phyloP scores from a whole-genome alignment of 2,113 vertebrate species.

The Galbula dea region DNA sequence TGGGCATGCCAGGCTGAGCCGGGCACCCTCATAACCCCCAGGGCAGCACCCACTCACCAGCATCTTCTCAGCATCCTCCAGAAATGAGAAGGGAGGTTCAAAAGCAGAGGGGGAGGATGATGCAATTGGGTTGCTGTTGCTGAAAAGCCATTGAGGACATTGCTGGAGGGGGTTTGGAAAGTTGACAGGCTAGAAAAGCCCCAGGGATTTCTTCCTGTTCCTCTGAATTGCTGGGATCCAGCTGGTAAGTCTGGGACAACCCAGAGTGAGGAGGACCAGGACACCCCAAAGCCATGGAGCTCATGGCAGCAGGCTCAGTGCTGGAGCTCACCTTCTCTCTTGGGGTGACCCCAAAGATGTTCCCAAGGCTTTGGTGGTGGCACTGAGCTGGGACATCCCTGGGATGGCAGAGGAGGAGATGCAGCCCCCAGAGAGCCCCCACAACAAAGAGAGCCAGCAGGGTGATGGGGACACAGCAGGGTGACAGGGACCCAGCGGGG shows the following conservation, averaged over 20 bases:
- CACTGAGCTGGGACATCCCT: rapidly evolving
- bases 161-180: rapidly evolving
- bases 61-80: neutral
- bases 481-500: too few relatives aligned
- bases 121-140: too few relatives aligned
- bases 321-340: neutral
- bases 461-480: neutral
- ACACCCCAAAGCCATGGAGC: rapidly evolving
- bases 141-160: rapidly evolving
- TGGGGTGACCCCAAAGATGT: neutral
- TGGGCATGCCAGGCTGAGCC: rapidly evolving
- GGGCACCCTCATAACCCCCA: neutral
- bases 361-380: neutral
- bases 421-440: neutral
- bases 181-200: rapidly evolving
- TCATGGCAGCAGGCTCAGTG: neutral
- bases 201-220: neutral
- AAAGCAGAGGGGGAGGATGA: neutral
- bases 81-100: neutral
- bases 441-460: rapidly evolving
- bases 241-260: neutral
- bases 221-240: neutral
- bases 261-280: rapidly evolving
- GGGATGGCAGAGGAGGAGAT: neutral
- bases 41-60: rapidly evolving